Base-by-base conservation (phyloP, 2,888 invertebrate species). In the Dolichopus griseipennis region DNA sequence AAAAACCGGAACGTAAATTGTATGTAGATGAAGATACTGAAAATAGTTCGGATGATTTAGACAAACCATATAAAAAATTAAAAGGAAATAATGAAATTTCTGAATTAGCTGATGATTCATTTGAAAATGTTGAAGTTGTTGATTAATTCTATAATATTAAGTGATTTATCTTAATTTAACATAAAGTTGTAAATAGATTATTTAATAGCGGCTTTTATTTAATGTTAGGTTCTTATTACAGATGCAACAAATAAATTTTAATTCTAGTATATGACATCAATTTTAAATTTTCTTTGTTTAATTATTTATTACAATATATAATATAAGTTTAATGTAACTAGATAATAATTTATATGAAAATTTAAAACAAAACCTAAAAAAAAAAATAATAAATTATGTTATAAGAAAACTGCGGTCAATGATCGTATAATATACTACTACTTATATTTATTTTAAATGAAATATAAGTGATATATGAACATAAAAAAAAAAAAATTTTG, bases 1-100 rank as follows among this genome's bases (percentile, higher is more conserved):
- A 93, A 77, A 92, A 92, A 74, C 92, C 92, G 5, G 89, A 88
- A 71, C 62, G 67, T 21, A 41, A 67, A 10, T n/a, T 65, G 21
- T 64, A 70, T 72, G 71, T 52, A 63, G 74, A 74, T 69, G 71
- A 6, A 68, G 69, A 43, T 41, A 66, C 18, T 61, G 64, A 33
- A 63, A 0, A 70, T 68, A 20, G 52, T 70, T 34, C 68, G 67
- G 63, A 64, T 34, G 34, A 34, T 64, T 52, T 52, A 52, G 70
- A 70, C 1, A 65, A 69, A 6, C 34, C 68, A 2, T 27, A 15
- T 33, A 67, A 64, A 18, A 66, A 70, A 52, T 64, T 69, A 12
- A 70, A 70, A 37, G 62, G 22, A 21, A 66, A 68, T 37, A 70
- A 66, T 67, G n/a, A 66, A 62, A 34, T 67, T 65, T 52, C 72